These are phyloP conservation scores for Mycteria americana DNA, from an alignment of 2,797 vertebrate species.

Conservation along the genomic window DNA sequence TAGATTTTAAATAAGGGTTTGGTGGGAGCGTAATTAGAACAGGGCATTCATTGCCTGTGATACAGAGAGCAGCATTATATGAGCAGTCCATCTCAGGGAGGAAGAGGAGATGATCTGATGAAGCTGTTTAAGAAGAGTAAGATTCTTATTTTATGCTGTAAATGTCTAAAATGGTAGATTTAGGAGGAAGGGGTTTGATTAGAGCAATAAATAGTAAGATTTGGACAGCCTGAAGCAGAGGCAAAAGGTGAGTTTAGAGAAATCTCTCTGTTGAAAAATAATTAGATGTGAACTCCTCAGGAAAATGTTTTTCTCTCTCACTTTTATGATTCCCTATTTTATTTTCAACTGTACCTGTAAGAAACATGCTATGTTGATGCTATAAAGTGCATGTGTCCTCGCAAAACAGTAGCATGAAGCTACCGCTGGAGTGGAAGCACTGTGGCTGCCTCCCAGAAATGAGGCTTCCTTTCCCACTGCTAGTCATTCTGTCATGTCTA, in stretches of 20 bases:
- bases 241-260: background rate
- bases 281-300: background rate
- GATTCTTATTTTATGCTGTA: background rate
- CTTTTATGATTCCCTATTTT: background rate
- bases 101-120: background rate
- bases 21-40: background rate
- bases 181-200: background rate
- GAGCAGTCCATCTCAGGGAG: background rate
- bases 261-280: background rate
- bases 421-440: background rate
- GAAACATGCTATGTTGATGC: background rate
- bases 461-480: background rate
- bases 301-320: background rate
- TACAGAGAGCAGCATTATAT: background rate
- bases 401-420: background rate
- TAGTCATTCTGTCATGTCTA: background rate
- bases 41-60: background rate
- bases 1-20: background rate
- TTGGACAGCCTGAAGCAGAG: background rate
- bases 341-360: background rate
- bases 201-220: background rate
- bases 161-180: background rate
- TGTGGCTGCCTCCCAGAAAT: background rate
- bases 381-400: background rate
- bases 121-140: background rate